A percentile compares a stretch with the other conserved stretches of the same genome.
phyloP scores from a whole-genome alignment of 1,140 invertebrate genomes.

The Glossosoma conforme region DNA sequence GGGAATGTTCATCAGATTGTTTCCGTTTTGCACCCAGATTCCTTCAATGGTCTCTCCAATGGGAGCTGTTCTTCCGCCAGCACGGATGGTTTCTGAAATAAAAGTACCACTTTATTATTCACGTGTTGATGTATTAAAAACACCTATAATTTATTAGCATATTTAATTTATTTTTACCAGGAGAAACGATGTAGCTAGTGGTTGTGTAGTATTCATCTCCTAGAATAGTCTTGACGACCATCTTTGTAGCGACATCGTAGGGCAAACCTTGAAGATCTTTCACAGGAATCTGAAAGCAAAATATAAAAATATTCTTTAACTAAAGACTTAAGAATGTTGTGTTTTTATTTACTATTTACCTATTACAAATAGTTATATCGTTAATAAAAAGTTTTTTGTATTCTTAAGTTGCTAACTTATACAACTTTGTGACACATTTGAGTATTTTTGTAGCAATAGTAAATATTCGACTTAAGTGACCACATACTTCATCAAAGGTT shows the following conservation, averaged over 20 bases:
- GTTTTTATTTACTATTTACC: too few species aligned
- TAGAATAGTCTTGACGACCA: constrained; percentile 37
- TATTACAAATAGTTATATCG: too few species aligned
- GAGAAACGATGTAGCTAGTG: constrained; percentile 41
- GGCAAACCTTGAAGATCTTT: constrained; percentile 37
- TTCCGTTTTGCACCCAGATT: constrained; percentile 40
- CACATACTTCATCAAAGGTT: too few species aligned
- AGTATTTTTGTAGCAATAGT: too few species aligned
- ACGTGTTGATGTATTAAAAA: neutral
- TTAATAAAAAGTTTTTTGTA: too few species aligned
- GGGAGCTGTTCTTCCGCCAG: constrained; percentile 39
- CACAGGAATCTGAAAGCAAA: constrained; percentile 38
- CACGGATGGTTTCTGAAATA: constrained; percentile 38
- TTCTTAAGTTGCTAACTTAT: too few species aligned
- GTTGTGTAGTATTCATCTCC: constrained; percentile 44
- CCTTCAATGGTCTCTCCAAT: constrained; percentile 42
- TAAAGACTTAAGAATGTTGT: too few species aligned
- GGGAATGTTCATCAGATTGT: constrained; percentile 39
- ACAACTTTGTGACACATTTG: too few species aligned
- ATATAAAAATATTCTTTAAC: neutral
- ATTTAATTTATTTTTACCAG: constrained; percentile 33
- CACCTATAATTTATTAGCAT: neutral
- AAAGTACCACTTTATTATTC: neutral
- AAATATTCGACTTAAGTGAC: too few species aligned
- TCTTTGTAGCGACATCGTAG: constrained; percentile 38